These are phyloP conservation scores for Cygnus atratus DNA, from an alignment of 2,113 vertebrate genomes.

Conservation along the genomic window DNA sequence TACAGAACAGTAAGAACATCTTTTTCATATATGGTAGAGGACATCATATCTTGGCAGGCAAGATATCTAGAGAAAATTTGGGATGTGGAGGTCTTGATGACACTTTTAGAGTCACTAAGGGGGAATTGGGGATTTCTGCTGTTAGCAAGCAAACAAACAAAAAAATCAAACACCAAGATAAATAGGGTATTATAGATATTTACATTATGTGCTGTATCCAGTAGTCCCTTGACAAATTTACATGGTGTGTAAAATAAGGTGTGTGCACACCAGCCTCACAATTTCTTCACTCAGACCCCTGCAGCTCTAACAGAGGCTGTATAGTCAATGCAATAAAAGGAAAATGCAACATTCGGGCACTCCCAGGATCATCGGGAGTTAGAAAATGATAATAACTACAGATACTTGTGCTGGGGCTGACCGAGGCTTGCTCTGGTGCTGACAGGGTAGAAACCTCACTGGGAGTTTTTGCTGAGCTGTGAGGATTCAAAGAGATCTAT, in stretches of 20 bases:
- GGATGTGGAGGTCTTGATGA: neutral
- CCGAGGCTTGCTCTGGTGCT: neutral
- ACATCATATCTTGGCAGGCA: neutral
- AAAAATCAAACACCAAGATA: neutral
- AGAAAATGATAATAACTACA: neutral
- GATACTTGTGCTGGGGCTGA: neutral
- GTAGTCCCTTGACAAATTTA: neutral
- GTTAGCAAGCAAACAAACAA: neutral
- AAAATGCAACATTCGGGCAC: neutral
- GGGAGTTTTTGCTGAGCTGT: constrained; percentile 7
- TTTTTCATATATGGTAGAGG: neutral
- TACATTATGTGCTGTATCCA: neutral
- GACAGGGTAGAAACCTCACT: neutral
- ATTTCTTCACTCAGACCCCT: neutral
- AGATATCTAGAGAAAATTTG: neutral
- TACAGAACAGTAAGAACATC: neutral
- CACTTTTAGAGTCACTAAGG: neutral
- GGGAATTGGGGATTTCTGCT: neutral
- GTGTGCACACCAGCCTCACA: neutral
- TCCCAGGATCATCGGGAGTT: neutral
- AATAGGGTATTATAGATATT: rapidly evolving
- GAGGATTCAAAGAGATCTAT: neutral
- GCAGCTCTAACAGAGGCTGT: rapidly evolving
- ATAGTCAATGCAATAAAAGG: neutral
- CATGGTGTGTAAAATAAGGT: neutral